Percentiles rank a stretch among this genome's conserved stretches.
These are phyloP conservation scores for Drosophila paramelanica DNA, from an alignment of 2,888 invertebrate species.

Conservation along the genomic window DNA sequence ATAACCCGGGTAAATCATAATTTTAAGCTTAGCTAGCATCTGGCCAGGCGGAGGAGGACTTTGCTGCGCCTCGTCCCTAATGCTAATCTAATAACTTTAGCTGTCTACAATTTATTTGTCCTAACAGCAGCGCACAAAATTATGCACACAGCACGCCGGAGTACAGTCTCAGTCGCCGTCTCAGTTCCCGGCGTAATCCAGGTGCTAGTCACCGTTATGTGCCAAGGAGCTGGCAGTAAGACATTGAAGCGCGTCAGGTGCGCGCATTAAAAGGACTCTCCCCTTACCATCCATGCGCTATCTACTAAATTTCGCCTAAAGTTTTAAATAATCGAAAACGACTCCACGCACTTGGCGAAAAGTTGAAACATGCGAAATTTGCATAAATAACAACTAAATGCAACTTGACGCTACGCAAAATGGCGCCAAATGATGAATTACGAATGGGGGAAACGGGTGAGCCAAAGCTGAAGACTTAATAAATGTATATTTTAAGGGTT, in stretches of 20 bases:
- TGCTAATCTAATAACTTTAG: slow-evolving; percentile 81
- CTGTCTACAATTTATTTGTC: slow-evolving; percentile 76
- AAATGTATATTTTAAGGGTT: slow-evolving; percentile 9
- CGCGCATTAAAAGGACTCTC: slow-evolving; percentile 68
- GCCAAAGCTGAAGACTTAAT: slow-evolving; percentile 14
- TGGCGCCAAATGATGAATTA: slow-evolving; percentile 74
- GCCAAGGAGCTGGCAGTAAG: slow-evolving; percentile 51
- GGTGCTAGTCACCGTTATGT: slow-evolving; percentile 38
- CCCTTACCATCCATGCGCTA: background rate
- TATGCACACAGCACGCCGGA: slow-evolving; percentile 61
- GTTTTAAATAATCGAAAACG: slow-evolving; percentile 81
- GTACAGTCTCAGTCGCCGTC: slow-evolving; percentile 12
- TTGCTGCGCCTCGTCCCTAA: slow-evolving; percentile 55
- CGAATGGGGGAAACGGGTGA: slow-evolving; percentile 1
- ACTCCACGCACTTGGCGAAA: slow-evolving; percentile 77
- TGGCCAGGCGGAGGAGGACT: slow-evolving; percentile 11
- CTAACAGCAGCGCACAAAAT: slow-evolving; percentile 78
- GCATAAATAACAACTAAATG: slow-evolving; percentile 83
- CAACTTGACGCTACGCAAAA: slow-evolving; percentile 78
- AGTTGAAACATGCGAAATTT: slow-evolving; percentile 82
- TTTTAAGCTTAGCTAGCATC: slow-evolving; percentile 62
- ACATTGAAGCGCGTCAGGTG: slow-evolving; percentile 78
- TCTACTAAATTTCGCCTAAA: slow-evolving; percentile 69
- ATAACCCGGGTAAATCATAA: slow-evolving; percentile 75
- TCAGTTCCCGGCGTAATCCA: slow-evolving; percentile 53